Percentiles rank a stretch among this genome's conserved stretches.
Conservation (phyloP, 1,140 invertebrate species). For the Liolophura sinensis region DNA sequence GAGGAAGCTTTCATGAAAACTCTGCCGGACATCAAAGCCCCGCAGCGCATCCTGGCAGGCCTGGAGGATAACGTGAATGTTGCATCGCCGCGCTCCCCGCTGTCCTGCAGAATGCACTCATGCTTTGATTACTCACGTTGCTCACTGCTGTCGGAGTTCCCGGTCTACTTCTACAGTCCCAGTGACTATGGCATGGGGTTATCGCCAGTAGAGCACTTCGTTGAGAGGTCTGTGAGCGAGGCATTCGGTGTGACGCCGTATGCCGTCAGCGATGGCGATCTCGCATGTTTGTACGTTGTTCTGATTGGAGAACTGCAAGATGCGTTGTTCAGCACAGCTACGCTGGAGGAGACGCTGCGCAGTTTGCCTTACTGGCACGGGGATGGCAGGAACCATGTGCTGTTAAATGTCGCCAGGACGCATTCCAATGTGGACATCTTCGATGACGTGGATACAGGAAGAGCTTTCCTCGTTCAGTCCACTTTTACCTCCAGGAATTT, state of each 20-base stretch:
- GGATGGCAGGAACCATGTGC: constrained; percentile 92
- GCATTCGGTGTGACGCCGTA: constrained; percentile 82
- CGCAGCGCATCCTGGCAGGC: constrained; percentile 70
- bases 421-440: constrained; percentile 71
- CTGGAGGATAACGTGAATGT: constrained; percentile 26
- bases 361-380: constrained; percentile 84
- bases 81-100: constrained; percentile 10
- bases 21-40: constrained; percentile 83
- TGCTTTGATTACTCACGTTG: constrained; percentile 96
- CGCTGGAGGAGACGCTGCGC: constrained; percentile 65
- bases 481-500: constrained; percentile 73
- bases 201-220: constrained; percentile 74
- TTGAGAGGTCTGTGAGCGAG: constrained; percentile 78
- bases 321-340: constrained; percentile 9
- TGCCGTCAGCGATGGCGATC: constrained; percentile 77
- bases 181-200: constrained; percentile 61
- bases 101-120: constrained; percentile 77
- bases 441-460: constrained; percentile 63
- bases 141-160: constrained; percentile 88
- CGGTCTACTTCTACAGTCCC: constrained; percentile 81
- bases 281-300: constrained; percentile 87
- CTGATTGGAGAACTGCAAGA: constrained; percentile 67
- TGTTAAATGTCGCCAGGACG: constrained; percentile 77
- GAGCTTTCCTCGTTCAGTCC: constrained; percentile 69
- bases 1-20: constrained; percentile 86